Base-by-base conservation (phyloP, 2,113 vertebrate species). In the Oryzias celebensis region DNA sequence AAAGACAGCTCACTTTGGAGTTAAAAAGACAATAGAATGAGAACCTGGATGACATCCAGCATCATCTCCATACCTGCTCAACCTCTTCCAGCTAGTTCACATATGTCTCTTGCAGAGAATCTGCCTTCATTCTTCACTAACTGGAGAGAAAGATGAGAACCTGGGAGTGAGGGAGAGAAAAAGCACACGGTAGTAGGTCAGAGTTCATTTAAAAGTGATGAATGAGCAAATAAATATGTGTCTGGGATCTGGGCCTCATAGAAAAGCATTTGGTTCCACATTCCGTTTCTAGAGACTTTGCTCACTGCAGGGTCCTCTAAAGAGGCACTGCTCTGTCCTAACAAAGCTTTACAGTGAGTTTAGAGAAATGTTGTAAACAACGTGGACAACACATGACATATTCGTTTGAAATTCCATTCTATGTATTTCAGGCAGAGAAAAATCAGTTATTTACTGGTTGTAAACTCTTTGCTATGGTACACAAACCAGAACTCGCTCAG, bases 191-290 rank as follows among this genome's bases (percentile, higher is more conserved):
- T 86, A 86, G 81, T 72, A 80, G 88, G 87, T 87, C 80, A 88
- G 43, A 86, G 89, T 81, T 90, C 77, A 58, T 71, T 18, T 7
- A 54, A 53, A 57, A 81, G 82, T 88, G 89, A 91, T 90, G 83
- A 89, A 89, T 88, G 87, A 85, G 85, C 75, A 89, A 89, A 91
- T 91, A 88, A 87, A 90, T 90, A 86, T 76, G 75, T 58, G 78
- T 78, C 78, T 31, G 3, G 81, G 77, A 74, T 81, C 44, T 62
- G 77, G 77, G 70, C 80, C 84, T 78, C 67, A 58, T 64, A 77
- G 60, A 57, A 41, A 26, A 57, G 58, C 83, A 80, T 89, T 83
- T 85, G 65, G 44, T 86, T 89, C 73, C 74, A 88, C 89, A 89
- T 90, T 90, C 86, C 81, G 16, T 52, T 62, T 64, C 47, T 59